Evolutionary conservation across 1,140 invertebrate genomes (phyloP).

Genomic region (Aphis craccivora): DNA sequence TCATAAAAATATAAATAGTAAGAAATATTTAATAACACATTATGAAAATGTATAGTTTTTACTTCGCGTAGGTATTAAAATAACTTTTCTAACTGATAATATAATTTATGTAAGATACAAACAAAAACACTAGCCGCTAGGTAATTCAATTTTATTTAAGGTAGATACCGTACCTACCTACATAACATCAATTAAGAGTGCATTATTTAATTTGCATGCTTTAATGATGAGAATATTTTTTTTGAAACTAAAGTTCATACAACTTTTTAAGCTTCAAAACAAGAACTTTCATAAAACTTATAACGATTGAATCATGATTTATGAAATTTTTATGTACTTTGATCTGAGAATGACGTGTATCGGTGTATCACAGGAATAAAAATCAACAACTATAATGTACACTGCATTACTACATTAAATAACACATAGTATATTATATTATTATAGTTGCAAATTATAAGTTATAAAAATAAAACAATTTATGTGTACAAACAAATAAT

Average conservation of each 20-base stretch:
- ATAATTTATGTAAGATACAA: not conserved
- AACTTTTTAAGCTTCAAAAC: not conserved
- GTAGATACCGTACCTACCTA: not conserved
- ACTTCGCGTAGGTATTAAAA: not conserved
- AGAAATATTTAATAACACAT: not conserved
- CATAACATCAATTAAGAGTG: not conserved
- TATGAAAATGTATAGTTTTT: not conserved
- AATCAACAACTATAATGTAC: not conserved
- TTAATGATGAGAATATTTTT: not conserved
- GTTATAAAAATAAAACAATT: not conserved
- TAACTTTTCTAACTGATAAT: not conserved
- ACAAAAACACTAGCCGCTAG: not conserved
- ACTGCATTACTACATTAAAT: not conserved
- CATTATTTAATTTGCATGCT: not conserved
- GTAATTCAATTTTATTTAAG: not conserved
- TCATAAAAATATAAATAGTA: no score
- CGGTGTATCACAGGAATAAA: not conserved
- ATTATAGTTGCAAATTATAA: not conserved
- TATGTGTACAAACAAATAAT: not conserved
- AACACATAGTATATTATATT: no score
- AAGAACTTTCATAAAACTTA: not conserved
- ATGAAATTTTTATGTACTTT: not conserved
- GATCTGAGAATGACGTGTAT: not conserved
- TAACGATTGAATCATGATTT: not conserved
- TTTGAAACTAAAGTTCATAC: not conserved